A percentile compares a stretch with the other conserved stretches of the same genome.
Conservation (phyloP, 2,797 vertebrate species). For the Acropternis orthonyx region DNA sequence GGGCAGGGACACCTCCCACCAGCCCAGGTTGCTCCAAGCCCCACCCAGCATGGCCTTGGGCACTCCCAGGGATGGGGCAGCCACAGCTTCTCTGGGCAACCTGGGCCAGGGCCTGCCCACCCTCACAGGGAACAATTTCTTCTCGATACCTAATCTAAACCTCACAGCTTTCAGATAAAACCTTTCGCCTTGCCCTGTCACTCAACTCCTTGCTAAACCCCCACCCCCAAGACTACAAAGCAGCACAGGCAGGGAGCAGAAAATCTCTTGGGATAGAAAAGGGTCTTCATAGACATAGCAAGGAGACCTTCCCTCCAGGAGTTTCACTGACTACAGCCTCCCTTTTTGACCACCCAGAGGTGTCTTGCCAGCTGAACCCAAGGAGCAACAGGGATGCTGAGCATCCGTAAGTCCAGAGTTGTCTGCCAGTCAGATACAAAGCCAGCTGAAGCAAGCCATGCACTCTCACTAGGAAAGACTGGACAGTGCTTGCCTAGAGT, state of each 20-base stretch:
- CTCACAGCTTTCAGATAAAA: not conserved
- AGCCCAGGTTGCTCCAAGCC: not conserved
- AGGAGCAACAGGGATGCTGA: not conserved
- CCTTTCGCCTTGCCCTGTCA: not conserved
- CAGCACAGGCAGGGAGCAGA: not conserved
- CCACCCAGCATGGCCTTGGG: not conserved
- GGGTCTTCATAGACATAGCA: not conserved
- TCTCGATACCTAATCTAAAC: not conserved
- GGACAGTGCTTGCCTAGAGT: not conserved
- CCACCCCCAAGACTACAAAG: not conserved
- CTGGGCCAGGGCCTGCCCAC: not conserved
- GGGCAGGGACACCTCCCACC: not conserved
- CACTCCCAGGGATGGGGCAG: not conserved
- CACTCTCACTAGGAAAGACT: not conserved
- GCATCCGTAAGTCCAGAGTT: not conserved
- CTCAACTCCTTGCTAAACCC: not conserved
- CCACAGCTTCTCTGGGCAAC: not conserved
- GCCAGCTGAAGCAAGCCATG: not conserved
- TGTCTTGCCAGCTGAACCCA: not conserved
- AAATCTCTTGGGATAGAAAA: not conserved
- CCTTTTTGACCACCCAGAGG: not conserved
- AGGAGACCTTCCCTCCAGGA: not conserved
- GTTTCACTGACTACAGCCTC: not conserved
- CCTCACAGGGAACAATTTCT: too few relatives aligned
- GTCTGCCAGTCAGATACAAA: fast-evolving